Evolutionary conservation across 1,140 invertebrate genomes (phyloP).

Genomic region (Dermatophagoides farinae): DNA sequence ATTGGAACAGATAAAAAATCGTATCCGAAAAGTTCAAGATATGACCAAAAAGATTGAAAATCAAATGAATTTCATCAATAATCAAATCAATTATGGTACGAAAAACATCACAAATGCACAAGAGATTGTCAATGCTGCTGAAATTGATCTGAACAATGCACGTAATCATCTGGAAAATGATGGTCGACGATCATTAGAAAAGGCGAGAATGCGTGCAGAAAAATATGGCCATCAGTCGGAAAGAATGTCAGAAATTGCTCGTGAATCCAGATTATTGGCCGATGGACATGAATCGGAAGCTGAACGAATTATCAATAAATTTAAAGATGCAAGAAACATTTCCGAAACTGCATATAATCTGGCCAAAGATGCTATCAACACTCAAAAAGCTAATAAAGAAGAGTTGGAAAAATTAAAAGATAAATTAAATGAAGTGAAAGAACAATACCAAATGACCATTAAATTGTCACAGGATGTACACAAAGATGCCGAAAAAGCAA

Average conservation of each 20-base stretch:
- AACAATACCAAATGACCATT: conserved; percentile 33
- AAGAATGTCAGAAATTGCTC: conserved; percentile 70
- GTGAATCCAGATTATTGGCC: conserved; percentile 55
- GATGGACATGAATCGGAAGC: conserved; percentile 53
- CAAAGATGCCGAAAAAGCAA: conserved; percentile 45
- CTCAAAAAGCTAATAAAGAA: conserved; percentile 39
- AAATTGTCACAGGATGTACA: conserved; percentile 46
- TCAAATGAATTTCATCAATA: conserved; percentile 26
- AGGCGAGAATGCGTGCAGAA: conserved; percentile 55
- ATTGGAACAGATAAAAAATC: conserved; percentile 41
- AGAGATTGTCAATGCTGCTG: conserved; percentile 45
- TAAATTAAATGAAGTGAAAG: conserved; percentile 30
- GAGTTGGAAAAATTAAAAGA: conserved; percentile 38
- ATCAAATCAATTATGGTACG: conserved; percentile 11
- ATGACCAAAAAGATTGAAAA: conserved; percentile 22
- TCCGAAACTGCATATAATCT: conserved; percentile 55
- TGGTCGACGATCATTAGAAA: conserved; percentile 47
- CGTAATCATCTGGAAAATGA: conserved; percentile 54
- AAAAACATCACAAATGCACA: conserved; percentile 48
- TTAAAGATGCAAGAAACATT: conserved; percentile 56
- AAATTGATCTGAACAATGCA: conserved; percentile 44
- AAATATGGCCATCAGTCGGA: conserved; percentile 73
- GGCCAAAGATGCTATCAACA: conserved; percentile 52
- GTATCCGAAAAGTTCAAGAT: conserved; percentile 40
- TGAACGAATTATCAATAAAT: conserved; percentile 47